Conservation (phyloP, 2,797 vertebrate species). For the Hydrocynus forskahlii region DNA sequence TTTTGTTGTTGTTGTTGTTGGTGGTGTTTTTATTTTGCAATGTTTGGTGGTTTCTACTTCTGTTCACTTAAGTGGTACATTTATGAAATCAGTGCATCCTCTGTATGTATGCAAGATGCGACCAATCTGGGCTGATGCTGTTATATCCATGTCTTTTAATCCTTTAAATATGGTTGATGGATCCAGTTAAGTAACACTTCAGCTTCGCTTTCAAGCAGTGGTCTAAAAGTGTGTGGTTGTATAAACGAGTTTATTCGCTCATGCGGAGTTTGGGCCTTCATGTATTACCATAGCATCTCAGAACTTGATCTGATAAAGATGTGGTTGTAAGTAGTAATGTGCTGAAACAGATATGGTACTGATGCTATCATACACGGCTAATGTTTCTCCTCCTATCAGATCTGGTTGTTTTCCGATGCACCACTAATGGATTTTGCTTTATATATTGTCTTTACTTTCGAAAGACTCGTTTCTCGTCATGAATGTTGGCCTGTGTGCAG, state of each 20-base stretch:
- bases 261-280: not conserved
- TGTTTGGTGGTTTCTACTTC: not conserved
- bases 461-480: not conserved
- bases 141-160: not conserved
- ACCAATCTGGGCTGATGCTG: not conserved
- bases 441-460: not conserved
- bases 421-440: not conserved
- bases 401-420: not conserved
- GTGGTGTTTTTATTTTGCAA: not conserved
- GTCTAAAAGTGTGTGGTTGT: not conserved
- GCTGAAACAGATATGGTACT: conserved; percentile 34
- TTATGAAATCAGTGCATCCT: not conserved
- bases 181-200: not conserved
- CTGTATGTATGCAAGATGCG: not conserved
- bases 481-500: not conserved
- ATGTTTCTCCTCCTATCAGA: not conserved
- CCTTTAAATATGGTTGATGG: not conserved
- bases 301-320: not conserved
- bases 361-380: conserved; percentile 8
- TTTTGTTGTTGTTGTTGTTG: no score
- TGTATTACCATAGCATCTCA: not conserved
- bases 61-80: conserved; percentile 32
- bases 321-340: conserved; percentile 7
- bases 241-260: not conserved
- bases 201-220: not conserved